Evolutionary conservation across 2,113 vertebrate genomes (phyloP).

Genomic region (Phrynosoma platyrhinos): DNA sequence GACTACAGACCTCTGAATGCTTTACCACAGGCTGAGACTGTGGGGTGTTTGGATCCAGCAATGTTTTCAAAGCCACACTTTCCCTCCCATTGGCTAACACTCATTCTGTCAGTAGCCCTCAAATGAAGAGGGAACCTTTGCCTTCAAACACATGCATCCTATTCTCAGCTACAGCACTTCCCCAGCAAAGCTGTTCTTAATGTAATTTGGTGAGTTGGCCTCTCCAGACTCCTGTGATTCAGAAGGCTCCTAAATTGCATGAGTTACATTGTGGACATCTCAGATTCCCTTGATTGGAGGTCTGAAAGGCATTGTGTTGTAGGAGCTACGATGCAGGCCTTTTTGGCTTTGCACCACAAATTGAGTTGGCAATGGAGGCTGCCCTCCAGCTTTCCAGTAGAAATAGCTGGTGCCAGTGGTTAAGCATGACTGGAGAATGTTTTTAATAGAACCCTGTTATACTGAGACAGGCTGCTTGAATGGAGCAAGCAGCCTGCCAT

Average conservation of each 20-base stretch:
- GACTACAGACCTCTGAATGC: too few species aligned
- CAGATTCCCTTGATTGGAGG: neutral
- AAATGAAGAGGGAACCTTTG: neutral
- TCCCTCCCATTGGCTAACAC: neutral
- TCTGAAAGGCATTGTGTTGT: neutral
- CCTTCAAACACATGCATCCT: neutral
- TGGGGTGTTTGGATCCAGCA: neutral
- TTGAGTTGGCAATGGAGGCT: rapidly evolving
- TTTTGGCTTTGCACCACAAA: neutral
- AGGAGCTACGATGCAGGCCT: neutral
- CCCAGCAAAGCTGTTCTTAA: neutral
- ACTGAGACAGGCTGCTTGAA: neutral
- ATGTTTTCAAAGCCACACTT: neutral
- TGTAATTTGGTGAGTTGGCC: neutral
- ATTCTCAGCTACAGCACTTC: neutral
- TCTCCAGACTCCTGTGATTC: neutral
- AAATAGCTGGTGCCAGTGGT: neutral
- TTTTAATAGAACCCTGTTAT: neutral
- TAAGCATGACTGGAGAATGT: neutral
- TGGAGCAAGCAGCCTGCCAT: slow-evolving; percentile 16
- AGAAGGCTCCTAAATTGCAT: neutral
- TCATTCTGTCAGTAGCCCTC: neutral
- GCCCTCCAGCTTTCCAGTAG: rapidly evolving
- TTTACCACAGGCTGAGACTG: neutral
- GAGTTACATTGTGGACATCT: neutral